Conservation (phyloP, 2,888 invertebrate species). For the Nomada ruficornis region DNA sequence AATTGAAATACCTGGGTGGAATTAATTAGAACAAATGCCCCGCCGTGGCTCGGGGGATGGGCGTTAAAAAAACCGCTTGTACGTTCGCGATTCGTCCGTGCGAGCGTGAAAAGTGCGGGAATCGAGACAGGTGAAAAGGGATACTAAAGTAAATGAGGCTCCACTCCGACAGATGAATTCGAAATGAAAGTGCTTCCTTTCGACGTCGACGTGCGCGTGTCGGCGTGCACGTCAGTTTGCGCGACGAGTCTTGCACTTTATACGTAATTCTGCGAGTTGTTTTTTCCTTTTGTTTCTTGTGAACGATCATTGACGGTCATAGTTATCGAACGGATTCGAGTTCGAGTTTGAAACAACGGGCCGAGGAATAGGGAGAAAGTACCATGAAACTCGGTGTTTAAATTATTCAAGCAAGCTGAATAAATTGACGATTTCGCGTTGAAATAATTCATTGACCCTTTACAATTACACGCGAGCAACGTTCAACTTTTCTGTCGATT, state of each 20-base stretch:
- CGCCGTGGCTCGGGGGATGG: too few relatives aligned
- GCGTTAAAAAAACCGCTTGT: background rate
- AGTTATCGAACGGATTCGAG: background rate
- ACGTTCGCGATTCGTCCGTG: slow-evolving; percentile 7
- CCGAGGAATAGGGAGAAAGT: too few relatives aligned
- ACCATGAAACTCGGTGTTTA: too few relatives aligned
- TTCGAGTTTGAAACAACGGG: too few relatives aligned
- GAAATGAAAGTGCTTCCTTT: slow-evolving; percentile 55
- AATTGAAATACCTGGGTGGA: slow-evolving; percentile 27
- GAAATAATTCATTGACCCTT: too few relatives aligned
- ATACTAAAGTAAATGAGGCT: slow-evolving; percentile 47
- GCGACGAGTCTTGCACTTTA: too few relatives aligned
- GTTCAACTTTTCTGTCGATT: too few relatives aligned
- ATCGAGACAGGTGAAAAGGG: slow-evolving; percentile 59
- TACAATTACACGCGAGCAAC: too few relatives aligned
- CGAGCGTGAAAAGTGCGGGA: slow-evolving; percentile 33
- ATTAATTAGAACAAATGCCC: slow-evolving; percentile 45
- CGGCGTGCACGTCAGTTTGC: background rate
- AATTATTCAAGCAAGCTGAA: too few relatives aligned
- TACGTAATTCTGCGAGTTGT: slow-evolving; percentile 7
- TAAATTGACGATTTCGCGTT: too few relatives aligned
- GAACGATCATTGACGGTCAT: background rate
- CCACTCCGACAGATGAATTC: slow-evolving; percentile 48
- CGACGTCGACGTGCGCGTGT: slow-evolving; percentile 1
- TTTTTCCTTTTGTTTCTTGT: background rate